Evolutionary conservation across 2,797 vertebrate genomes (phyloP).

Genomic region (Cheracebus regulus): DNA sequence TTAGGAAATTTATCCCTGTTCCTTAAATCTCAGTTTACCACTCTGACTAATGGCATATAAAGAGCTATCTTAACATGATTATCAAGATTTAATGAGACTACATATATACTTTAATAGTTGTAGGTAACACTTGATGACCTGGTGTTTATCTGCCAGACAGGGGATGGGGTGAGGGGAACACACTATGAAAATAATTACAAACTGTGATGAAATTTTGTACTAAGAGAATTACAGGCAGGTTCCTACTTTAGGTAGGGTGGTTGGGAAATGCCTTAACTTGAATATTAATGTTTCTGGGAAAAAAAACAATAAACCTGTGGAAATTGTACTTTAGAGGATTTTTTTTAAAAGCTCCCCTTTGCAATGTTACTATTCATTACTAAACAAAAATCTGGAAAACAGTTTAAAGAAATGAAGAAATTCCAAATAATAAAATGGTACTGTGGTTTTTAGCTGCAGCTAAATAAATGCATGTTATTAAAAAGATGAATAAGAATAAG

Average conservation of each 20-base stretch:
- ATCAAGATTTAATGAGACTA: background rate
- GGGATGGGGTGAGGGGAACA: background rate
- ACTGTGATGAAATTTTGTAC: background rate
- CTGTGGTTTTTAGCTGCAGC: background rate
- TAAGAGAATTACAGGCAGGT: background rate
- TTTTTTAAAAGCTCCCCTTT: background rate
- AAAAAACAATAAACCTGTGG: background rate
- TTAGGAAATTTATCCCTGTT: background rate
- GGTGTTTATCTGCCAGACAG: background rate
- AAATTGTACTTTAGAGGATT: background rate
- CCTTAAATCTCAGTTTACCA: constrained; percentile 2
- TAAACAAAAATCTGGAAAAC: constrained; percentile 29
- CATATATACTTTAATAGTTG: background rate
- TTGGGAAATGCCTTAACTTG: background rate
- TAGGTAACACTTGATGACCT: background rate
- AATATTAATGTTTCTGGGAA: background rate
- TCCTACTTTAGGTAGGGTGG: background rate
- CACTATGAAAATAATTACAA: background rate
- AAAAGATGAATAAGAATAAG: background rate
- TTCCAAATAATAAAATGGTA: constrained; percentile 27
- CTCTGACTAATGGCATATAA: background rate
- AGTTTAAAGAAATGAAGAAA: constrained; percentile 23
- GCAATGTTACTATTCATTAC: background rate
- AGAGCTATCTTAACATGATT: background rate
- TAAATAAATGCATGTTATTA: background rate